Conservation (phyloP, 2,888 invertebrate species). For the Laspeyria flexula region DNA sequence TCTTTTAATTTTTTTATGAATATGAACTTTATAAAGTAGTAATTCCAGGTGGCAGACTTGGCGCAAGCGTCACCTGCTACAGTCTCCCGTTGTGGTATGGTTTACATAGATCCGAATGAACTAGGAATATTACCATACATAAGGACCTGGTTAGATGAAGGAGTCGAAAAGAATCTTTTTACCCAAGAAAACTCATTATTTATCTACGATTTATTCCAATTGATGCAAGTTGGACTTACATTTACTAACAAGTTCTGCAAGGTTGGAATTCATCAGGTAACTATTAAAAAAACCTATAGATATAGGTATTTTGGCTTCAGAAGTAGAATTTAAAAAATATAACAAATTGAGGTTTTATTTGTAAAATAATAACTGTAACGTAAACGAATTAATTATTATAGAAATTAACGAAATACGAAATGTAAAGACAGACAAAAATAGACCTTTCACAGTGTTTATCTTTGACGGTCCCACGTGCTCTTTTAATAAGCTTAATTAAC, state of each 20-base stretch:
- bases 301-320: too few relatives aligned
- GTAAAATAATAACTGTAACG: too few relatives aligned
- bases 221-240: slow-evolving; percentile 88
- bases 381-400: too few relatives aligned
- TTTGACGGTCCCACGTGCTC: too few relatives aligned
- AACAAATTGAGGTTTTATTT: too few relatives aligned
- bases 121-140: slow-evolving; percentile 93
- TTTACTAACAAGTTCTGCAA: slow-evolving; percentile 89
- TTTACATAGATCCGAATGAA: slow-evolving; percentile 94
- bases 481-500: too few relatives aligned
- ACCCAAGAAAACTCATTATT: slow-evolving; percentile 87
- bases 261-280: slow-evolving; percentile 91
- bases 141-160: slow-evolving; percentile 89
- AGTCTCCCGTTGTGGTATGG: slow-evolving; percentile 94
- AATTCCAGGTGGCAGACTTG: slow-evolving; percentile 89
- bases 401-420: too few relatives aligned
- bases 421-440: too few relatives aligned
- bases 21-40: background rate
- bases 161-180: slow-evolving; percentile 79
- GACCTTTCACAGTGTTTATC: too few relatives aligned
- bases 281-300: background rate
- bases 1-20: too few relatives aligned
- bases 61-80: slow-evolving; percentile 97
- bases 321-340: too few relatives aligned
- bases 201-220: slow-evolving; percentile 88